Evolutionary conservation across 2,113 vertebrate species (phyloP).

Genomic region (Dunckerocampus dactyliophorus): DNA sequence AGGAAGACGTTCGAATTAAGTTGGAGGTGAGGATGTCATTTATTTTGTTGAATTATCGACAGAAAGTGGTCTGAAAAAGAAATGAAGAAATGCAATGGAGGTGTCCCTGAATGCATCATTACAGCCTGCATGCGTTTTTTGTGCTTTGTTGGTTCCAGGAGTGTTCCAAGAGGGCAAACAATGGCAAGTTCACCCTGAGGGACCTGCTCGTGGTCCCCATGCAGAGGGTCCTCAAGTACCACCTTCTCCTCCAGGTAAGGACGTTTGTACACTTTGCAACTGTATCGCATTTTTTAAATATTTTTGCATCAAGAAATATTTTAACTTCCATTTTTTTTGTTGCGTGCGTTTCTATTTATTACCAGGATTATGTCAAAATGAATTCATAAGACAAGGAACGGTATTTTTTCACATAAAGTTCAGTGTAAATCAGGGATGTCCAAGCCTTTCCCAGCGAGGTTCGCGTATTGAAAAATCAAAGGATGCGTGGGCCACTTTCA

Average conservation of each 20-base stretch:
- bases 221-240: slow-evolving; percentile 93
- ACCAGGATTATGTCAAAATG: no score
- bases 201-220: slow-evolving; percentile 93
- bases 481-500: no score
- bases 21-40: slow-evolving; percentile 74
- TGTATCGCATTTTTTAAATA: not conserved
- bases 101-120: no score
- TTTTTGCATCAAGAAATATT: not conserved
- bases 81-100: not conserved
- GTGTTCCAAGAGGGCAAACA: slow-evolving; percentile 93
- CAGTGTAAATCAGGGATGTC: no score
- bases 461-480: no score
- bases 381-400: no score
- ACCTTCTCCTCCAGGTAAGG: slow-evolving; percentile 82
- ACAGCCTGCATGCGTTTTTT: not conserved
- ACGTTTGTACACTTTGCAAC: not conserved
- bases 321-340: not conserved
- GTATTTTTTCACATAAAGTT: not conserved
- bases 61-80: no score
- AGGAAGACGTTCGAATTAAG: slow-evolving; percentile 88
- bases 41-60: no score
- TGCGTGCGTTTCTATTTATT: no score
- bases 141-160: slow-evolving; percentile 67
- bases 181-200: slow-evolving; percentile 87
- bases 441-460: no score